Conservation (phyloP, 2,113 vertebrate species). For the Chlamydotis undulata region DNA sequence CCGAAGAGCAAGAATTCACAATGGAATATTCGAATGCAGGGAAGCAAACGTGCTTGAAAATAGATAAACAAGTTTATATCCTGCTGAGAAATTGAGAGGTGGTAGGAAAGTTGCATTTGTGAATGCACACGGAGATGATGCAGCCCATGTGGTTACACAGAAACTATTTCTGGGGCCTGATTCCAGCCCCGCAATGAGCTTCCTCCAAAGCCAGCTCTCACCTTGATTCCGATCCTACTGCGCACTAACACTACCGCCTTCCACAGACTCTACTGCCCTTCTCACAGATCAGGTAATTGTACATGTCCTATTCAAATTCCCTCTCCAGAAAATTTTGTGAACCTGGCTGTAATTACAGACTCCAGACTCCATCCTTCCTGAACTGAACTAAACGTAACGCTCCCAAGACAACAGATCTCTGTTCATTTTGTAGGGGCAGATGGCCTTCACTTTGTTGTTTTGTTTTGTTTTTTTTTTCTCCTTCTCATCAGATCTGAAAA, state of each 20-base stretch:
- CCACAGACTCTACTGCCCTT: background rate
- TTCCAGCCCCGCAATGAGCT: background rate
- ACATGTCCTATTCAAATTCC: background rate
- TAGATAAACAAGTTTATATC: background rate
- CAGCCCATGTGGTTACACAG: background rate
- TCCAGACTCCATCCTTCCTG: background rate
- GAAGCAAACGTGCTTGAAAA: background rate
- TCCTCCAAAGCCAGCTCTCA: background rate
- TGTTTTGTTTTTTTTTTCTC: too few species aligned
- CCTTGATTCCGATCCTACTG: background rate
- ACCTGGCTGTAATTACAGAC: rapidly evolving
- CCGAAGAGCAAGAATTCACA: background rate
- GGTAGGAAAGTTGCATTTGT: background rate
- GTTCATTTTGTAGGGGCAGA: background rate
- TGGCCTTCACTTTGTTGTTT: background rate
- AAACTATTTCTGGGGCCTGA: background rate
- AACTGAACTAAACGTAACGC: background rate
- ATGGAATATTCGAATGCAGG: background rate
- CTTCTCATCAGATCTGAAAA: background rate
- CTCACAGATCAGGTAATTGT: background rate
- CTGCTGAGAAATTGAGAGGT: background rate
- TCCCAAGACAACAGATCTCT: background rate
- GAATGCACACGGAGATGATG: background rate
- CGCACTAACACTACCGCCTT: rapidly evolving
- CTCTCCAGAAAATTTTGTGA: background rate